Percentiles rank a stretch among this genome's conserved stretches.
Evolutionary conservation across 1,140 invertebrate genomes (phyloP).

Genomic region (Palaemon carinicauda): DNA sequence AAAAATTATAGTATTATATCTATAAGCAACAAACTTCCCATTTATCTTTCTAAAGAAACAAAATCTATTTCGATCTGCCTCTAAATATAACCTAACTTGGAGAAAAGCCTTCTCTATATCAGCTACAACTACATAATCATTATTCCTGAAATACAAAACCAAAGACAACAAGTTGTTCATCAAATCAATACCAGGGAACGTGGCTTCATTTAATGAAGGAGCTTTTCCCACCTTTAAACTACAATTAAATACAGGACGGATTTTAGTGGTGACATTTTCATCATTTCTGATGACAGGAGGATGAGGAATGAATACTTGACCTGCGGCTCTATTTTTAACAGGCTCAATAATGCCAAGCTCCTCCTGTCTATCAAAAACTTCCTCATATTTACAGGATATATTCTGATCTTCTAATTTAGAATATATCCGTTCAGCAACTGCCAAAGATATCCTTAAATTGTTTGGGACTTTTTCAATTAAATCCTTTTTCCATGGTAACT

Average conservation of each 20-base stretch:
- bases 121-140: constrained; percentile 4
- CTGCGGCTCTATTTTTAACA: too few species aligned
- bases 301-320: too few species aligned
- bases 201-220: constrained; percentile 31
- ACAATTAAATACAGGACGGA: constrained; percentile 37
- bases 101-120: constrained; percentile 37
- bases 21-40: not conserved
- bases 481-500: too few species aligned
- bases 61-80: constrained; percentile 3
- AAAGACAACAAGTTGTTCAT: not conserved
- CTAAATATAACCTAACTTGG: constrained; percentile 16
- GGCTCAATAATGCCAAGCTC: too few species aligned
- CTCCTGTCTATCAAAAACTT: too few species aligned
- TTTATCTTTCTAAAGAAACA: constrained; percentile 22
- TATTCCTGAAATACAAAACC: not conserved
- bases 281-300: too few species aligned
- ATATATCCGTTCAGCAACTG: too few species aligned
- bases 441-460: too few species aligned
- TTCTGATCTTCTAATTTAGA: too few species aligned
- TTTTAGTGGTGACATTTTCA: too few species aligned
- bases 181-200: constrained; percentile 15
- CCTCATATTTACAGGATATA: too few species aligned
- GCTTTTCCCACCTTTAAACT: constrained; percentile 9
- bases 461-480: too few species aligned
- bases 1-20: constrained; percentile 18